A percentile compares a stretch with the other conserved stretches of the same genome.
These are phyloP conservation scores for Rhimphoctona megacephalus DNA, from an alignment of 2,888 invertebrate genomes.

Conservation along the genomic window DNA sequence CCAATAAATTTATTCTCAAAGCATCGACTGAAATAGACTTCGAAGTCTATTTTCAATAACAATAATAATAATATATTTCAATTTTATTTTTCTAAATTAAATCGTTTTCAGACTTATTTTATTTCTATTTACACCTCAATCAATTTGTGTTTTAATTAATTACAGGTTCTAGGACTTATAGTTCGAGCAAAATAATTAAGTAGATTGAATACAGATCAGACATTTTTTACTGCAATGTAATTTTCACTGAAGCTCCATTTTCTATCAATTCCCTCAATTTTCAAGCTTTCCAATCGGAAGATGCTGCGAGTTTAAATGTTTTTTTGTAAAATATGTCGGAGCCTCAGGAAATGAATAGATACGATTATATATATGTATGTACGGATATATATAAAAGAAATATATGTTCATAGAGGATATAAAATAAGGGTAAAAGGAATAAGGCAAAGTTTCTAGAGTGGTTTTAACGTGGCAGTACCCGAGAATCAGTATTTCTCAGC, in stretches of 20 bases:
- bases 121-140: neutral
- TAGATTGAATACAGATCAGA: neutral
- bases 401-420: neutral
- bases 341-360: slow-evolving; percentile 38
- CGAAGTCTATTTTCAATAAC: neutral
- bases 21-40: neutral
- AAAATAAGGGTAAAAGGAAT: slow-evolving; percentile 42
- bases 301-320: slow-evolving; percentile 41
- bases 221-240: neutral
- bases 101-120: neutral
- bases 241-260: neutral
- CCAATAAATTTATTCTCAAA: neutral
- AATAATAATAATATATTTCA: neutral
- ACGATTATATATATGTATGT: neutral
- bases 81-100: neutral
- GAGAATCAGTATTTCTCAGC: slow-evolving; percentile 61
- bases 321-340: slow-evolving; percentile 54
- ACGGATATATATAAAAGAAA: neutral
- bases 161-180: neutral
- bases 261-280: neutral
- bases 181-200: neutral
- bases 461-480: slow-evolving; percentile 43
- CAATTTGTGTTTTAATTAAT: neutral
- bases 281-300: neutral
- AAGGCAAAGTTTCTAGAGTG: slow-evolving; percentile 48